Percentiles rank a stretch among this genome's conserved stretches.
Conservation (phyloP, 2,888 invertebrate species). For the Noctua pronuba region DNA sequence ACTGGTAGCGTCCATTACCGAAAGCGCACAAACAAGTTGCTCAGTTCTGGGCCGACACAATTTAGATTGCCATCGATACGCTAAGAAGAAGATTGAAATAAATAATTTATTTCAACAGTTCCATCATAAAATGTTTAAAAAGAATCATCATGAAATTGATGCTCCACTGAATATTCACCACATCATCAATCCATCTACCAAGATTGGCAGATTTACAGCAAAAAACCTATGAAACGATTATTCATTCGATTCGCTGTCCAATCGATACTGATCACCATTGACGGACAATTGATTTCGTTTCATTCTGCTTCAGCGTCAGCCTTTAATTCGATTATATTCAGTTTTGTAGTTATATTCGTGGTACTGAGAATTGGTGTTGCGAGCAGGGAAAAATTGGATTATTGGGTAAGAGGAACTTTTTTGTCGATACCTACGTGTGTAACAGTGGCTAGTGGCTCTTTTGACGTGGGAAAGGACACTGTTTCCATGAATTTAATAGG, state of each 20-base stretch:
- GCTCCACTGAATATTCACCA: not conserved
- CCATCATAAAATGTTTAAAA: not conserved
- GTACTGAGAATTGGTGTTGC: constrained; percentile 17
- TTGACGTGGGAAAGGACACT: not conserved
- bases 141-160: not conserved
- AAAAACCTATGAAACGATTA: constrained; percentile 46
- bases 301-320: constrained; percentile 40
- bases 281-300: constrained; percentile 52
- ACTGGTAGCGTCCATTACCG: no score
- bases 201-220: constrained; percentile 35
- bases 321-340: constrained; percentile 56
- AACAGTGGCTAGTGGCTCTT: not conserved
- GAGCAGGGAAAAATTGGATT: constrained; percentile 45
- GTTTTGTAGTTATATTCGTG: constrained; percentile 39
- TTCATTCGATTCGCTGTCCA: constrained; percentile 31
- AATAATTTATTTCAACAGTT: no score
- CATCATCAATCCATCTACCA: constrained; percentile 12
- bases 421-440: not conserved
- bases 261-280: constrained; percentile 43
- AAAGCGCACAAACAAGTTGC: no score
- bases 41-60: no score
- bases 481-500: not conserved
- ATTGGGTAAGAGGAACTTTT: constrained; percentile 9
- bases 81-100: no score
- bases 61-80: no score